Evolutionary conservation across 1,140 invertebrate species (phyloP), one percentile per base, ranked within the genome.

Genomic region (Tribolium madens): DNA sequence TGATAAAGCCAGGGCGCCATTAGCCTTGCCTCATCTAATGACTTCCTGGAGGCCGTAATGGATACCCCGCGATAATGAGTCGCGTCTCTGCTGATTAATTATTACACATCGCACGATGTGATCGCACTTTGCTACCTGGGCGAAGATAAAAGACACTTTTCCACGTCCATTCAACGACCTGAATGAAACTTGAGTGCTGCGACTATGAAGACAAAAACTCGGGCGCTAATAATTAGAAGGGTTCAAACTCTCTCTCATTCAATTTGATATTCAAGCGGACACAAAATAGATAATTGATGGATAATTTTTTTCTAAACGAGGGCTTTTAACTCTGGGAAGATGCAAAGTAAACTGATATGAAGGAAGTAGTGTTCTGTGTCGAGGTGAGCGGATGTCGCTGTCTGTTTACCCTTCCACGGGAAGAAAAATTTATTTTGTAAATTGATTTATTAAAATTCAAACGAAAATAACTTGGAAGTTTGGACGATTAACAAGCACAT

Each of bases 31-130:
- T 68, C 53, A 46, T 73, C 76, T 74, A 81, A 81, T 82, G 81
- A 82, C 81, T 82, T 82, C 79, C 81, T 80, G 81, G 76, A 79
- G 78, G 73, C 60, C 60, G 81, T 82, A 82, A 82, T 82, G 79
- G 79, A 82, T 82, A 79, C 77, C 70, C 73, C 75, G 64, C 70
- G 76, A 81, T 82, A 82, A 82, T 82, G 81, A 81, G 81, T 78
- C 79, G 78, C 76, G 79, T 73, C 78, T 26, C 36, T 72, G 21
- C 78, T 81, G 81, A 81, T 82, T 82, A 82, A 82, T 82, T 82
- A 82, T 81, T 82, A 80, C 79, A 78, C 64, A 79, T 71, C 36
- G 36, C 18, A 53, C 48, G 17, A 60, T 64, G 76, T 80, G 76
- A 78, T 76, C 50, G 69, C 73, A 75, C 52, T 15, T 60, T 47